Evolutionary conservation across 2,113 vertebrate species (phyloP).

Genomic region (Ciconia stormi): DNA sequence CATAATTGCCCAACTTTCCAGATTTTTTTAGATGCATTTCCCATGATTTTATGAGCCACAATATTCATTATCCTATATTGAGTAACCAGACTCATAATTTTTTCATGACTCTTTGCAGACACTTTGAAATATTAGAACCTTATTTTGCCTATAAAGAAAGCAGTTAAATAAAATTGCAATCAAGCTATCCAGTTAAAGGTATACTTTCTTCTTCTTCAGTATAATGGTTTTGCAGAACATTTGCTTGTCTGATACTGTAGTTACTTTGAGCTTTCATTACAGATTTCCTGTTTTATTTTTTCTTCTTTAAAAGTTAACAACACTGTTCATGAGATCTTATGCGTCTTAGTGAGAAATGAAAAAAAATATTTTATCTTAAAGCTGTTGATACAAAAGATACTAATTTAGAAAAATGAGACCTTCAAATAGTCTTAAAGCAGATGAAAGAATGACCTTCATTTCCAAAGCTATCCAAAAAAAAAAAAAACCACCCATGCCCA

Average conservation of each 20-base stretch:
- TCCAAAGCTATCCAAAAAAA: not conserved
- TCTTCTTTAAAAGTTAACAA: not conserved
- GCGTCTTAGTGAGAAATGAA: not conserved
- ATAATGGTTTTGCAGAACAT: not conserved
- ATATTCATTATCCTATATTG: not conserved
- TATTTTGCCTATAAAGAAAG: not conserved
- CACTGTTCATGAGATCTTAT: not conserved
- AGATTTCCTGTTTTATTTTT: not conserved
- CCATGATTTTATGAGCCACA: not conserved
- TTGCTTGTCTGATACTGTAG: not conserved
- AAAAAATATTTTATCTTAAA: not conserved
- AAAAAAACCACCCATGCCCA: accelerated
- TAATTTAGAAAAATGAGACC: not conserved
- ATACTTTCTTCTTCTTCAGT: not conserved
- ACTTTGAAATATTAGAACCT: not conserved
- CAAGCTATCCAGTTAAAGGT: not conserved
- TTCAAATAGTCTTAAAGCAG: not conserved
- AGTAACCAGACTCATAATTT: not conserved
- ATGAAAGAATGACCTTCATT: not conserved
- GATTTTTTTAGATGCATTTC: not conserved
- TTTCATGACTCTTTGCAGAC: not conserved
- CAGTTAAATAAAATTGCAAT: not conserved
- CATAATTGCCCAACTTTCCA: not conserved
- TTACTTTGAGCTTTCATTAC: not conserved
- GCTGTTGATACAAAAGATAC: not conserved